phyloP scores from a whole-genome alignment of 2,797 vertebrate genomes.

The Lepus townsendii region DNA sequence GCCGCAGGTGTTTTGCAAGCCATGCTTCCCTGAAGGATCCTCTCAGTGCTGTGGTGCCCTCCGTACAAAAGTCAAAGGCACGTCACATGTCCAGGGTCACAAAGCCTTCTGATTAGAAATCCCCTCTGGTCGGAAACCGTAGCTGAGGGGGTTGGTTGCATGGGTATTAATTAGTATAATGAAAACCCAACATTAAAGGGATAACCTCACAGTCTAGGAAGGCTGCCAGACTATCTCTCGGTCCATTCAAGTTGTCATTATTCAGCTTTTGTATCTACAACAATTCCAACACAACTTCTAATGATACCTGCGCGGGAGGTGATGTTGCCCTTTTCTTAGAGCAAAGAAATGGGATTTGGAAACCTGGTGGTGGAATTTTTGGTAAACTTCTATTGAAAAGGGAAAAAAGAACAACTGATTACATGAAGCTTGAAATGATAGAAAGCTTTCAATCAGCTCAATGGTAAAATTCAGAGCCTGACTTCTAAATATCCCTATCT shows the following conservation, averaged over 20 bases:
- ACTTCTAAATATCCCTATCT: neutral
- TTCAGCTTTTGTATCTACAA: neutral
- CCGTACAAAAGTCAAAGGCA: neutral
- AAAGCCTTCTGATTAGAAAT: conserved; percentile 4
- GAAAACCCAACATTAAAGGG: conserved; percentile 17
- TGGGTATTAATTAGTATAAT: conserved; percentile 45
- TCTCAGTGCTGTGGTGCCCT: neutral
- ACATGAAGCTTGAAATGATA: neutral
- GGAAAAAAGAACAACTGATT: neutral
- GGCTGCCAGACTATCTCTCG: conserved; percentile 51
- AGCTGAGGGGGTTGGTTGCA: neutral
- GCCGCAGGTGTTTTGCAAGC: neutral
- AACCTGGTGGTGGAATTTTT: neutral
- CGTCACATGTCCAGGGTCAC: neutral
- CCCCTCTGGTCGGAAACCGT: conserved; percentile 31
- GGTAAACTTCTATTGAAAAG: neutral
- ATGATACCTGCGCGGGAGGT: conserved; percentile 7
- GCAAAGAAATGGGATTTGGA: conserved; percentile 38
- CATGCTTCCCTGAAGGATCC: neutral
- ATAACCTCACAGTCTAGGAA: conserved; percentile 50
- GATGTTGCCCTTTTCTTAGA: neutral
- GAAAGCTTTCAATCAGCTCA: neutral
- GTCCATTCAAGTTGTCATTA: conserved; percentile 19
- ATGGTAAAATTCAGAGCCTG: neutral
- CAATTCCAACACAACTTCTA: neutral